These are phyloP conservation scores for Sebastes fasciatus DNA, from an alignment of 2,113 vertebrate species.

Conservation along the genomic window DNA sequence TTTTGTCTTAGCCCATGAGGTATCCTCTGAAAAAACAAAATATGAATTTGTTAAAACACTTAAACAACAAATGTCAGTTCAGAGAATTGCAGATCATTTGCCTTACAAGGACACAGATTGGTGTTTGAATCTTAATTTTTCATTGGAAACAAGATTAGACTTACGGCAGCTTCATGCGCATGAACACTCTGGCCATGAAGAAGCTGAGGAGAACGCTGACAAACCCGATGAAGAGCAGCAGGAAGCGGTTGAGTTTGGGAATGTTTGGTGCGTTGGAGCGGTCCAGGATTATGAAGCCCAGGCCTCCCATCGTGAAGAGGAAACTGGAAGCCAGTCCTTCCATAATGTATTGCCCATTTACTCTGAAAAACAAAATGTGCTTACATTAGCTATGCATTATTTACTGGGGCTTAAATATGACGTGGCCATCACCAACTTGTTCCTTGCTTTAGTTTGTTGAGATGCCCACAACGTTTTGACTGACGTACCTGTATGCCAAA, in stretches of 20 bases:
- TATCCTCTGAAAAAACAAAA: constrained; percentile 88
- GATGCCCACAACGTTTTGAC: not conserved
- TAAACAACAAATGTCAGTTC: not conserved
- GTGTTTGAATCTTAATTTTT: not conserved
- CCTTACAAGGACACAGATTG: not conserved
- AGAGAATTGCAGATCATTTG: not conserved
- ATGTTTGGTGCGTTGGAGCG: constrained; percentile 98
- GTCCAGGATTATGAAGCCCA: constrained; percentile 98
- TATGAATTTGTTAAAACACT: not conserved
- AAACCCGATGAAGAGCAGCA: constrained; percentile 97
- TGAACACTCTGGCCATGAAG: constrained; percentile 99
- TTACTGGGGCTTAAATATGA: too few species aligned
- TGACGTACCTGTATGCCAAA: constrained; percentile 92
- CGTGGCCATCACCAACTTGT: too few species aligned
- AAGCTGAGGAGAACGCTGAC: constrained; percentile 98
- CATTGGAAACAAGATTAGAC: constrained; percentile 64
- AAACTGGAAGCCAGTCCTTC: constrained; percentile 98
- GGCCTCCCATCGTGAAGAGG: constrained; percentile 98
- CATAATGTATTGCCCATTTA: constrained; percentile 99
- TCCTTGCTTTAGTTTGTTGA: not conserved
- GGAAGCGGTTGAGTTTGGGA: constrained; percentile 97
- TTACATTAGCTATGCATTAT: not conserved
- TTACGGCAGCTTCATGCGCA: constrained; percentile 99
- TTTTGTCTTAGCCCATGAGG: constrained; percentile 90
- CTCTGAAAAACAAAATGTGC: constrained; percentile 79